Evolutionary conservation across 1,140 invertebrate genomes (phyloP), one percentile per base, ranked within the genome.

Genomic region (Bradysia coprophila): DNA sequence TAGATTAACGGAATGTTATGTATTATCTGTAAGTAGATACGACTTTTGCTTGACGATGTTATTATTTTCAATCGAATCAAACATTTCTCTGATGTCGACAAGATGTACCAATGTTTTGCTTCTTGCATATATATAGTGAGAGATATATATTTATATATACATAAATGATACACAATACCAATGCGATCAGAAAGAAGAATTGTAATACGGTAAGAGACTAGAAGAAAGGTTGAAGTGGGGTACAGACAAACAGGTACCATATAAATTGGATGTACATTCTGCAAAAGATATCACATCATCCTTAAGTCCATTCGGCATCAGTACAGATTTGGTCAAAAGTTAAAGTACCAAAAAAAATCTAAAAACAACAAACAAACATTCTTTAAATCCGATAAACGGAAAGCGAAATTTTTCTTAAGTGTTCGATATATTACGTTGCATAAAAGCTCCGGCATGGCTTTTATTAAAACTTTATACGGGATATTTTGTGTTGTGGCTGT

Each of bases 401-500:
- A 16, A 9, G n/a, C 8, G 8, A n/a, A 31, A 31, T 31, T 31
- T 31, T 31, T 31, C n/a, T n/a, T n/a, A n/a, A n/a, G n/a, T n/a
- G n/a, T n/a, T n/a, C n/a, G n/a, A n/a, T n/a, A n/a, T n/a, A n/a
- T n/a, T n/a, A n/a, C n/a, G n/a, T n/a, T n/a, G n/a, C n/a, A n/a
- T n/a, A 34, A 41, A 34, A 42, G 21, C n/a, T 6, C 10, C 36
- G 45, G 55, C 48, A 59, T 59, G 57, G 53, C 54, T 9, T 21
- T 21, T 49, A 54, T 53, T 40, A 54, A 51, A 49, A 59, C 53
- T 55, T 49, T 54, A 51, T 54, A 61, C 48, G 56, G 56, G 52
- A 47, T 73, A 45, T 51, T 69, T 57, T 67, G 72, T 54, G 53
- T 69, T 50, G 59, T 63, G 47, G 66, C 65, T 24, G 54, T 64